These are phyloP conservation scores for Melieria picta DNA, from an alignment of 2,888 invertebrate genomes.

Conservation along the genomic window DNA sequence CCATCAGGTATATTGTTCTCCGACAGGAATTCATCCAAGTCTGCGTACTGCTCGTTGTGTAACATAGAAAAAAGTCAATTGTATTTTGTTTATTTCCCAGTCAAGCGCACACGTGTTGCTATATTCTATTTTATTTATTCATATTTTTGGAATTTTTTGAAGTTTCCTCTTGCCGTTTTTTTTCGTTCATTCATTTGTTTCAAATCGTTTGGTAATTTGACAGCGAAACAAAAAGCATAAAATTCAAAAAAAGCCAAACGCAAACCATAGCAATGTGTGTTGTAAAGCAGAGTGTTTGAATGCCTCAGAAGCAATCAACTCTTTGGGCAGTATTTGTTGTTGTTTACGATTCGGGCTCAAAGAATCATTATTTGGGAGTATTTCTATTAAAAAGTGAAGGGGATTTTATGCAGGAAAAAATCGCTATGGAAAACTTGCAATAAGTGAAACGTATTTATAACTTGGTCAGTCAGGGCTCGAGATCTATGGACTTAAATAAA, in stretches of 20 bases:
- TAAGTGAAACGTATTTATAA: too few relatives aligned
- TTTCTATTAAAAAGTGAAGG: too few relatives aligned
- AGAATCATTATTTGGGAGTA: too few relatives aligned
- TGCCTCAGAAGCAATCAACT: neutral
- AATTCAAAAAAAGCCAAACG: neutral
- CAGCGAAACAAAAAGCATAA: neutral
- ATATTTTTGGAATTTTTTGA: conserved; percentile 4
- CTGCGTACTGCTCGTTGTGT: conserved; percentile 80
- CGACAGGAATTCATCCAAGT: conserved; percentile 95
- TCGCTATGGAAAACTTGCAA: too few relatives aligned
- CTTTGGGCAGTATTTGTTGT: too few relatives aligned
- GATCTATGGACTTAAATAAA: too few relatives aligned
- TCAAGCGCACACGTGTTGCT: neutral
- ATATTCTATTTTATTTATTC: conserved; percentile 2
- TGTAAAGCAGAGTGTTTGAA: neutral
- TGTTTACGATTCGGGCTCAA: too few relatives aligned
- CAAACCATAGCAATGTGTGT: neutral
- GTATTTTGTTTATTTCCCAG: neutral
- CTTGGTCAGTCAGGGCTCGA: too few relatives aligned
- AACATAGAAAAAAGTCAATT: conserved; percentile 25
- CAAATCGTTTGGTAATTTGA: neutral
- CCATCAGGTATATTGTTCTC: conserved; percentile 94
- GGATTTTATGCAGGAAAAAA: too few relatives aligned
- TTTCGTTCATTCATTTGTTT: neutral
- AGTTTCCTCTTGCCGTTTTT: neutral